Evolutionary conservation across 2,113 vertebrate species (phyloP).

Genomic region (Lates calcarifer): DNA sequence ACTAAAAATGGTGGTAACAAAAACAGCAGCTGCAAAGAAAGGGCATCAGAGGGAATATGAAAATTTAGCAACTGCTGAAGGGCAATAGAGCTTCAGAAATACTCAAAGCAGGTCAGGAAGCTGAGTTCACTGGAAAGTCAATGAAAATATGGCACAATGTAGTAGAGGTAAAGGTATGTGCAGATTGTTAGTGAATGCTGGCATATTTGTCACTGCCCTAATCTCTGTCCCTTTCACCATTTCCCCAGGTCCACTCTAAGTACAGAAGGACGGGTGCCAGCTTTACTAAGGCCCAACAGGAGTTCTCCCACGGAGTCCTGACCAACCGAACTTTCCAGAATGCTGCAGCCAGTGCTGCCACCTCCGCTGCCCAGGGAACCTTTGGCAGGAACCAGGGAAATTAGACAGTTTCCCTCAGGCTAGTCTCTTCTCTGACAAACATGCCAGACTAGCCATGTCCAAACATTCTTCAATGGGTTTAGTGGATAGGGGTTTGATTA

Average conservation of each 20-base stretch:
- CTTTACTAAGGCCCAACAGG: constrained; percentile 95
- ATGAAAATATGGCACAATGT: background rate
- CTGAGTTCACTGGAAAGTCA: background rate
- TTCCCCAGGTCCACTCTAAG: constrained; percentile 90
- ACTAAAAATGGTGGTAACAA: constrained; percentile 2
- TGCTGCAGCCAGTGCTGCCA: constrained; percentile 85
- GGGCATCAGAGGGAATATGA: constrained; percentile 5
- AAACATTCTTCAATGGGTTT: background rate
- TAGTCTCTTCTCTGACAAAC: constrained; percentile 37
- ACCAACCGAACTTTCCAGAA: constrained; percentile 89
- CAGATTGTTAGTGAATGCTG: background rate
- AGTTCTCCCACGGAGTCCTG: constrained; percentile 94
- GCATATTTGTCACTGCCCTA: background rate
- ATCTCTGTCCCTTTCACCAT: background rate
- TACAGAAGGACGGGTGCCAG: constrained; percentile 95
- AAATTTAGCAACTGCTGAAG: background rate
- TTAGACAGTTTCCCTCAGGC: constrained; percentile 31
- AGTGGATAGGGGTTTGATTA: constrained; percentile 2
- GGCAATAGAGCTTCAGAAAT: background rate
- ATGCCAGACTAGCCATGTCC: background rate
- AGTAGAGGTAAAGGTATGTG: background rate
- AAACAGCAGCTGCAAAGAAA: background rate
- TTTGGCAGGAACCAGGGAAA: constrained; percentile 85
- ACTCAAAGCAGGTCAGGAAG: background rate
- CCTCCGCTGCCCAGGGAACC: constrained; percentile 86